Conservation (phyloP, 2,888 invertebrate genomes). For the Oscheius sp. region DNA sequence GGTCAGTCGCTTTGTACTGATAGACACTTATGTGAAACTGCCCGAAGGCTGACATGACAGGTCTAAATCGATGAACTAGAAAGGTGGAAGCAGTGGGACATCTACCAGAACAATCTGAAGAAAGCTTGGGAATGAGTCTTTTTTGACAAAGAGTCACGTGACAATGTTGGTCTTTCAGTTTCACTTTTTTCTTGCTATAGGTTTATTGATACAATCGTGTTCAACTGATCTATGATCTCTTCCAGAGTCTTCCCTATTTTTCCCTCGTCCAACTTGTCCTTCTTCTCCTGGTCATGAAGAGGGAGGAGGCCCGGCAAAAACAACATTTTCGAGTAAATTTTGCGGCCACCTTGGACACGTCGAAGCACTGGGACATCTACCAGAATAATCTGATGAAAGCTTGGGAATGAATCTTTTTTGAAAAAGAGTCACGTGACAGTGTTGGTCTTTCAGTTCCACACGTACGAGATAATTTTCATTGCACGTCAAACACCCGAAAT, state of each 20-base stretch:
- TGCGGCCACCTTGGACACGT: background rate
- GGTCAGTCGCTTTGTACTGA: too few relatives aligned
- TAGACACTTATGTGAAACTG: too few relatives aligned
- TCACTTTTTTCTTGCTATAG: too few relatives aligned
- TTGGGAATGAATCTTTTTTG: constrained; percentile 2
- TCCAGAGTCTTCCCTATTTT: constrained; percentile 14
- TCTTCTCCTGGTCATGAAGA: constrained; percentile 2
- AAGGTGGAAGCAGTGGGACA: background rate
- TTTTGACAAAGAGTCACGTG: background rate
- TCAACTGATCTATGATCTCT: background rate
- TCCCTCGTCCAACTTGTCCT: constrained; percentile 8
- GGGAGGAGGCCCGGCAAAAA: background rate
- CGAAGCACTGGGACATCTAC: constrained; percentile 1
- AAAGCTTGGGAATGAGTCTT: background rate
- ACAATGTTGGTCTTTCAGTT: background rate
- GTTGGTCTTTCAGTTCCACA: constrained; percentile 1
- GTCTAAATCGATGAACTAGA: background rate
- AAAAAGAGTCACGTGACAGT: too few relatives aligned
- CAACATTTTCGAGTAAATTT: background rate
- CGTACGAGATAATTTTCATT: background rate
- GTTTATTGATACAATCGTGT: too few relatives aligned
- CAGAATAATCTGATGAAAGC: background rate
- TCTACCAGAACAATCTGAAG: background rate
- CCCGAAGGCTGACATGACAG: too few relatives aligned
- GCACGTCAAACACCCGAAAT: background rate